These are phyloP conservation scores for Zoroaster sp. DNA, from an alignment of 53 echinoderm and acorn worm genomes.

Conservation along the genomic window DNA sequence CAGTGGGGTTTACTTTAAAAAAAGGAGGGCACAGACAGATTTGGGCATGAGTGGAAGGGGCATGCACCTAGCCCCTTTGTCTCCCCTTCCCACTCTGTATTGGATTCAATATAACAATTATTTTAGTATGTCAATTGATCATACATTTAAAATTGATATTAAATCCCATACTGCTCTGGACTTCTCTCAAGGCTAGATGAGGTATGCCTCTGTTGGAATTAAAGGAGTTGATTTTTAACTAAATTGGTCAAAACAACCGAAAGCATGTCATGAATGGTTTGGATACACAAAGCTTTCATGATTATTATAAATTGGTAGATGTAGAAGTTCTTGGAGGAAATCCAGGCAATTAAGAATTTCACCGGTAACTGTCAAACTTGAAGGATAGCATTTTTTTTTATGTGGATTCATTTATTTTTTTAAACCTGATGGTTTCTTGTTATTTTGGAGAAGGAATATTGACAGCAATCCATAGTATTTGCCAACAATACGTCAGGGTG, in stretches of 20 bases:
- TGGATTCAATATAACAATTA: too few relatives aligned
- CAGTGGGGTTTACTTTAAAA: too few relatives aligned
- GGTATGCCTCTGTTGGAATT: not conserved
- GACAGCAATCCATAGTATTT: too few relatives aligned
- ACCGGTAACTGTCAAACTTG: not conserved
- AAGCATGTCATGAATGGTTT: slow-evolving; percentile 18
- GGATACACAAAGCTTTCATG: not conserved
- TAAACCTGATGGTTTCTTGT: not conserved
- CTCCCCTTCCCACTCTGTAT: too few relatives aligned
- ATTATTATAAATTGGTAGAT: not conserved
- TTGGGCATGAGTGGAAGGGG: too few relatives aligned
- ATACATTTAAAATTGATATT: too few relatives aligned
- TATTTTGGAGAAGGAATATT: not conserved
- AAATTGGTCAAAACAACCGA: not conserved
- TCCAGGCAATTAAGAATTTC: not conserved
- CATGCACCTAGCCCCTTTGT: too few relatives aligned
- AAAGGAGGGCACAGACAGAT: too few relatives aligned
- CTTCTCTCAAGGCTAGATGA: too few relatives aligned
- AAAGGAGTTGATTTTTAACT: not conserved
- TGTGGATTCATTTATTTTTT: not conserved
- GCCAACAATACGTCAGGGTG: too few relatives aligned
- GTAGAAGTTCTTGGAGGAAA: not conserved
- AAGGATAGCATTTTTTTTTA: not conserved
- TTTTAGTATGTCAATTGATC: too few relatives aligned
- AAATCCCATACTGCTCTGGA: too few relatives aligned